Evolutionary conservation across 2,113 vertebrate species (phyloP).

Genomic region (Heterochromis multidens): DNA sequence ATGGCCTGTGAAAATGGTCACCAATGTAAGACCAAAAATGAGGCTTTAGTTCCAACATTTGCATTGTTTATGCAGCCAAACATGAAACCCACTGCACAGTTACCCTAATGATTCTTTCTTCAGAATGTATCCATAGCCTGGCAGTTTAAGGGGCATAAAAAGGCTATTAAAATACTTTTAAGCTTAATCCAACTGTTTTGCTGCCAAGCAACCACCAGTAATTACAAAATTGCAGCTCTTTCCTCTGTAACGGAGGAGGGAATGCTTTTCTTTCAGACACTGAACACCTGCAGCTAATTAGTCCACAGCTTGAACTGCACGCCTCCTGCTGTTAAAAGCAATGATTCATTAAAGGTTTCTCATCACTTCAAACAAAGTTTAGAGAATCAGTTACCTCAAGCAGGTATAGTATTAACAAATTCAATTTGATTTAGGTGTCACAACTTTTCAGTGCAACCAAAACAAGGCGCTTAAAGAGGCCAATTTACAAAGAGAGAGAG

Average conservation of each 20-base stretch:
- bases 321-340: conserved; percentile 1
- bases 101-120: background rate
- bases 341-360: background rate
- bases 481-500: background rate
- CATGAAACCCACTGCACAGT: background rate
- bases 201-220: background rate
- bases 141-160: background rate
- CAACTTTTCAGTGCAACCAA: background rate
- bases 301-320: conserved; percentile 5
- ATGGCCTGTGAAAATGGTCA: background rate
- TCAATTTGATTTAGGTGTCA: background rate
- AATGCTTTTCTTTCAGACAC: background rate
- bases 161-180: background rate
- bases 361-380: background rate
- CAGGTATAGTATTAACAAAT: background rate
- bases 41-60: background rate
- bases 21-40: background rate
- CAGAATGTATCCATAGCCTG: background rate
- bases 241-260: background rate
- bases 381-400: background rate
- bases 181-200: background rate
- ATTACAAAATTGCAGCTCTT: background rate
- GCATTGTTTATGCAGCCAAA: background rate
- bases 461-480: background rate
- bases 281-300: conserved; percentile 31